Percentiles rank a stretch among this genome's conserved stretches.
phyloP scores from a whole-genome alignment of 2,888 invertebrate species.

The Ametastegia equiseti region DNA sequence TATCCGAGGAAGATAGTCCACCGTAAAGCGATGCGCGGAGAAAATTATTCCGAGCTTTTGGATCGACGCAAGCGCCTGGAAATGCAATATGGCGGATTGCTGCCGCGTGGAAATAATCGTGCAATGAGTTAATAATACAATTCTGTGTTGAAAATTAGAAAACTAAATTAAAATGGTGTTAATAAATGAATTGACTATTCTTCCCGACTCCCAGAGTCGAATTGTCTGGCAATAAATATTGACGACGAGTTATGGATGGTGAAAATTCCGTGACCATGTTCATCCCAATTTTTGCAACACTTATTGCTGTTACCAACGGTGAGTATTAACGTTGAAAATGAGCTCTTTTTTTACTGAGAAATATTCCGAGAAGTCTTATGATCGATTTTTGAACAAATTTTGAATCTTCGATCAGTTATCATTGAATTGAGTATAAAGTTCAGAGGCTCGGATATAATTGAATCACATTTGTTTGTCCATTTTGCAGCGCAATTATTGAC shows the following conservation, averaged over 20 bases:
- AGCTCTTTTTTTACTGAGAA: neutral
- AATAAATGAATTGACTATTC: constrained; percentile 64
- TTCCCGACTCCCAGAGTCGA: constrained; percentile 44
- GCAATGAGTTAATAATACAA: too few species aligned
- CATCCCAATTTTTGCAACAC: constrained; percentile 50
- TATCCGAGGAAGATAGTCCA: neutral
- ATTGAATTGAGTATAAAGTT: too few species aligned
- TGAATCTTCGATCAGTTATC: too few species aligned
- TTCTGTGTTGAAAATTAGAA: neutral
- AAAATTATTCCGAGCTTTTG: neutral
- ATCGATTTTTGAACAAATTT: neutral
- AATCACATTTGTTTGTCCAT: neutral
- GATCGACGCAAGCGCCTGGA: constrained; percentile 16
- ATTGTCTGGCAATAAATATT: constrained; percentile 50
- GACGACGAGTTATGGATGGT: constrained; percentile 46
- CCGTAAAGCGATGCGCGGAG: neutral
- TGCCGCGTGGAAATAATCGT: constrained; percentile 21
- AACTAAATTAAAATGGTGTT: constrained; percentile 52
- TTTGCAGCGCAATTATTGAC: constrained; percentile 74
- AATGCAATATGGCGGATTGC: constrained; percentile 6
- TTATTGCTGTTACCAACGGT: constrained; percentile 53
- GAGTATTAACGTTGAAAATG: constrained; percentile 32
- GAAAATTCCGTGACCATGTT: constrained; percentile 40
- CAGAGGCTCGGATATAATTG: neutral
- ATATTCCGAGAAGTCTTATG: neutral